Percentiles rank a stretch among this genome's conserved stretches.
These are phyloP conservation scores for Tortricodes alternella DNA, from an alignment of 2,888 invertebrate genomes.

Conservation along the genomic window DNA sequence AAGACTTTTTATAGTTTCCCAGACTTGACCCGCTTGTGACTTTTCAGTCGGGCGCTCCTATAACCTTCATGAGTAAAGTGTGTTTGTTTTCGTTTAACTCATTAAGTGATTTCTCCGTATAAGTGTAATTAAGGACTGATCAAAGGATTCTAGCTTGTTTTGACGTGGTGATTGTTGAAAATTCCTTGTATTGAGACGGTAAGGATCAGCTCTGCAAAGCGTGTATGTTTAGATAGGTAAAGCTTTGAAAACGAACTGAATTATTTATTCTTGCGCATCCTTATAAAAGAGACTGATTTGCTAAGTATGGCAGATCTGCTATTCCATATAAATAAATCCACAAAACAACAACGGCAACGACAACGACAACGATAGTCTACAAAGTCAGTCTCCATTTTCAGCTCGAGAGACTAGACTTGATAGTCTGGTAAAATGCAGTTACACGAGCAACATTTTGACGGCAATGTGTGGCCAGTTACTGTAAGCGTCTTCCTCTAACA, in stretches of 20 bases:
- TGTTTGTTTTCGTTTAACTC: conserved; percentile 60
- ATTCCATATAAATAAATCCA: too few relatives aligned
- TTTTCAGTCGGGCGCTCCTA: conserved; percentile 1
- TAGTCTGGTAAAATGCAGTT: too few relatives aligned
- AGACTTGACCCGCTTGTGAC: background rate
- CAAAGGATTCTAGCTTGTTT: conserved; percentile 70
- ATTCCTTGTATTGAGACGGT: conserved; percentile 48
- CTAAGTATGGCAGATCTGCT: too few relatives aligned
- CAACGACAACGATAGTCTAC: too few relatives aligned
- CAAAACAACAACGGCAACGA: too few relatives aligned
- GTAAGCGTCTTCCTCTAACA: too few relatives aligned
- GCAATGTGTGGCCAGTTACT: too few relatives aligned
- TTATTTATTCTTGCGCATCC: conserved; percentile 1
- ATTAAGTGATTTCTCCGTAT: conserved; percentile 73
- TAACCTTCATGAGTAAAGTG: conserved; percentile 20
- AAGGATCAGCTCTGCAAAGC: conserved; percentile 10
- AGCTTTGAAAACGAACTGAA: conserved; percentile 13
- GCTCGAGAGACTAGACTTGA: too few relatives aligned
- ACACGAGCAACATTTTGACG: too few relatives aligned
- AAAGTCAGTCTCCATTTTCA: too few relatives aligned
- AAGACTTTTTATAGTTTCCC: background rate
- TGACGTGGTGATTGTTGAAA: conserved; percentile 52
- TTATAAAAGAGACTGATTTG: too few relatives aligned
- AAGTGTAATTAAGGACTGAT: conserved; percentile 63
- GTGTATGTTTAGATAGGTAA: conserved; percentile 24